These are phyloP conservation scores for Chaetorhynchus papuensis DNA, from an alignment of 2,113 vertebrate genomes.

Conservation along the genomic window DNA sequence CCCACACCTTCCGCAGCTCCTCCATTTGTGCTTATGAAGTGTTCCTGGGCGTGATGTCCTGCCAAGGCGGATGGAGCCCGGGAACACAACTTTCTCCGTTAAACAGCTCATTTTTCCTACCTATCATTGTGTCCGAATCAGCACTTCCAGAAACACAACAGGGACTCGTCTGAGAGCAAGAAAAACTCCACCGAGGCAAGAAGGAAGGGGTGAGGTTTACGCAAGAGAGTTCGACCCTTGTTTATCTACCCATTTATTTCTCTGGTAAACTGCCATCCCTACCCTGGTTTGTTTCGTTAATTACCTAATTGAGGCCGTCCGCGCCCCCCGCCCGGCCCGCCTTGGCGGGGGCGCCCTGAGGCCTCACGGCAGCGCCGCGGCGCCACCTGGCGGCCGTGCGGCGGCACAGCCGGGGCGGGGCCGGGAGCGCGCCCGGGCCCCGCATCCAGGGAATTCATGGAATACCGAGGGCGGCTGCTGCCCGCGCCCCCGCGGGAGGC, in stretches of 20 bases:
- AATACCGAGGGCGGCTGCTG: rapidly evolving
- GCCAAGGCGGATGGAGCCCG: neutral
- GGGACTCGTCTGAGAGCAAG: rapidly evolving
- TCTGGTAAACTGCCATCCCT: neutral
- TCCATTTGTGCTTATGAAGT: too few relatives aligned
- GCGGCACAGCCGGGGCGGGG: neutral
- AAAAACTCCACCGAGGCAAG: neutral
- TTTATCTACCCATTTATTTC: too few relatives aligned
- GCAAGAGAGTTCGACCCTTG: neutral
- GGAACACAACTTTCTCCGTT: neutral
- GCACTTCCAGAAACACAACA: neutral
- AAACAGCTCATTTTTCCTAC: neutral
- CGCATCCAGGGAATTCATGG: rapidly evolving
- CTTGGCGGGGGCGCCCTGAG: rapidly evolving
- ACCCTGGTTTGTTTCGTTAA: rapidly evolving
- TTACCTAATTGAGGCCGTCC: rapidly evolving
- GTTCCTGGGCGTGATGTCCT: neutral
- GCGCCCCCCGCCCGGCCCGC: too few relatives aligned
- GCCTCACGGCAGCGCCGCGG: neutral
- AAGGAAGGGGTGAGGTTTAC: neutral
- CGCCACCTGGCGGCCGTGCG: neutral
- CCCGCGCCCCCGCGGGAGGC: rapidly evolving
- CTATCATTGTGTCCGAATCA: neutral
- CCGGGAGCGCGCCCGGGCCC: rapidly evolving
- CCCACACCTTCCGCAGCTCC: neutral